Evolutionary conservation across 2,888 invertebrate genomes (phyloP), one percentile per base, ranked within the genome.

Genomic region (Agapostemon virescens): DNA sequence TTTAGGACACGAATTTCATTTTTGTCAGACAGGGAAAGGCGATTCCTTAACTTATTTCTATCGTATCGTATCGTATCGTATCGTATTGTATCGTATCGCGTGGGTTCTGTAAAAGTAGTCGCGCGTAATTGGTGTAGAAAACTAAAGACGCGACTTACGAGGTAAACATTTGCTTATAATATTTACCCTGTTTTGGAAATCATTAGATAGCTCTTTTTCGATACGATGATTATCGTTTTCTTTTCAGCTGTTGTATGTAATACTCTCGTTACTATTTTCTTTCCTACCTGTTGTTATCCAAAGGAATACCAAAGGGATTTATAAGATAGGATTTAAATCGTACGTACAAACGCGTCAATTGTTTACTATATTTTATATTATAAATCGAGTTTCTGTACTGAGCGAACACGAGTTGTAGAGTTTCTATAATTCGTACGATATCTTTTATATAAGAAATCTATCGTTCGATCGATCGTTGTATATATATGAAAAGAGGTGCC

Each of bases 291-390:
- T 73, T 42, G 42, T 75, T 77, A 72, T 76, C 79, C 83, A 86
- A 87, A 84, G 79, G 76, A 79, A 81, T 64, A 74, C 83, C 84
- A 88, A 86, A 88, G 85, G 79, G 55, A 74, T 70, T 77, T 85
- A 78, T 79, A 66, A 68, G 70, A 78, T 78, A 72, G 45, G 69
- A 38, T 67, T 68, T 67, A 69, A 61, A 26, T 64, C 73, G 66
- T 71, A 55, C 23, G 74, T 74, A 78, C 78, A 71, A 66, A 66
- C 63, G 68, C 52, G 66, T 74, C 73, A 66, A 73, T 74, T 77
- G 38, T 77, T 63, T 82, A 38, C 23, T 69, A 82, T 79, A 72
- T 72, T 74, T 26, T 67, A 55, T 45, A 67, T 30, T 66, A 42
- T 9, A 26, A 66, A 40, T 66, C 26, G 17, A 40, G 20, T 42